A percentile compares a stretch with the other conserved stretches of the same genome.
phyloP scores from a whole-genome alignment of 2,113 vertebrate genomes.

The Cisticola juncidis region DNA sequence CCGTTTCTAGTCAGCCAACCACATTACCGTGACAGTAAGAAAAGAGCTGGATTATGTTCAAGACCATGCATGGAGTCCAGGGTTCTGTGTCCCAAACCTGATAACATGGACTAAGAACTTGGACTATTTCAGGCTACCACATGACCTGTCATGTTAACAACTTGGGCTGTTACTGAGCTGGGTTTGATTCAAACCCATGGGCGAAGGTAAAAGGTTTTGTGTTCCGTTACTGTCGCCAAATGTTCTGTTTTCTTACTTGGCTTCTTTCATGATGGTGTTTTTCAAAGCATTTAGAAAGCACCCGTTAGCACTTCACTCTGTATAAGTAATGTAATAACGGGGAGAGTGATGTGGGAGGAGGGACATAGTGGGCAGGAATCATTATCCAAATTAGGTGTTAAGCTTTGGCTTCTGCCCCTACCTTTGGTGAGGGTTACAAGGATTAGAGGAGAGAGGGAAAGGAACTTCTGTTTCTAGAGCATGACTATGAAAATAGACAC shows the following conservation, averaged over 20 bases:
- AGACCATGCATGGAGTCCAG: not conserved
- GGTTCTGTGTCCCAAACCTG: not conserved
- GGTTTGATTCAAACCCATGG: conserved; percentile 22
- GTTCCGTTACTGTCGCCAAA: not conserved
- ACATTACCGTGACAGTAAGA: not conserved
- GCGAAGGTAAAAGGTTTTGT: conserved; percentile 20
- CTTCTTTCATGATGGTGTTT: not conserved
- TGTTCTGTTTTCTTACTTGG: not conserved
- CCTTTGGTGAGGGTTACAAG: conserved; percentile 32
- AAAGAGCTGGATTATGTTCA: not conserved
- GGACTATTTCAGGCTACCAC: conserved; percentile 32
- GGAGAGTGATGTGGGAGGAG: conserved; percentile 9
- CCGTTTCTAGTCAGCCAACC: not conserved
- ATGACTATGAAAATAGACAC: conserved; percentile 53
- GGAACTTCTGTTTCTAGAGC: conserved; percentile 52
- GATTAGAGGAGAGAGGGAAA: conserved; percentile 42
- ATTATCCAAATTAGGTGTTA: conserved; percentile 60
- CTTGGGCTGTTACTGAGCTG: conserved; percentile 10
- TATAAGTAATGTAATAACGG: conserved; percentile 33
- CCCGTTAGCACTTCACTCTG: not conserved
- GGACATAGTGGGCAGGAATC: conserved; percentile 15
- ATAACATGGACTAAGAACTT: not conserved
- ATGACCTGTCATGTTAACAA: conserved; percentile 22
- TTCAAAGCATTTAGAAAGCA: conserved; percentile 26
- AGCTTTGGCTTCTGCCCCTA: conserved; percentile 34